Evolutionary conservation across 2,888 invertebrate species (phyloP), one percentile per base, ranked within the genome.

Genomic region (Scotopteryx bipunctaria): DNA sequence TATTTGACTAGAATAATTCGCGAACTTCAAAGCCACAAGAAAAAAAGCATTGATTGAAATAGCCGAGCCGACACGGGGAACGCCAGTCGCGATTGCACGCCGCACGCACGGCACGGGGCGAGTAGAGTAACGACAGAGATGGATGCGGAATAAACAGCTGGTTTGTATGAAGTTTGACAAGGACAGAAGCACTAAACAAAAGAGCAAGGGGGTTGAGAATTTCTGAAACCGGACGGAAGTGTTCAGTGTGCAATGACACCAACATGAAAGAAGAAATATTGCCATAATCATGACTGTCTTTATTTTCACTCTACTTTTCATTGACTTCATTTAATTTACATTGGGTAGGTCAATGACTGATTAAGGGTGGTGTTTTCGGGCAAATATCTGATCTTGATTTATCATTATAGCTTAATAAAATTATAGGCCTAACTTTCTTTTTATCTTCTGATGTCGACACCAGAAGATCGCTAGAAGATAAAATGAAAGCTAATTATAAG

Each of bases 21-120:
- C 82, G 84, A 67, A 80, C 82, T 76, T 40, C 48, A 48, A 9
- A 64, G 67, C 61, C 79, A 84, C 83, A 82, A 78, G 83, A 86
- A 86, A 83, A 19, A 86, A 85, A 78, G 83, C 86, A 87, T 88
- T 78, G 85, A 88, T 84, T 83, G 82, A 76, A 48, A 71, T 62
- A 69, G 27, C 27, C 25, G 4, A 4, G 21, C 64, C 64, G 62
- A 61, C 55, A 46, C 55, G 52, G 43, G 38, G 54, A 64, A 66
- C 68, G 67, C 62, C 60, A 59, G 63, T 21, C 25, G 49, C 37
- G 43, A 31, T 46, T 32, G 23, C 32, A 23, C 33, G 35, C 31
- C 31, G 43, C n/a, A n/a, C 41, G 60, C 58, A 64, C 61, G 59
- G 61, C 59, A 63, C 61, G 59, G 57, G 57, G n/a, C n/a, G 54